Conservation (phyloP, 2,113 vertebrate species). For the Serinus canaria region DNA sequence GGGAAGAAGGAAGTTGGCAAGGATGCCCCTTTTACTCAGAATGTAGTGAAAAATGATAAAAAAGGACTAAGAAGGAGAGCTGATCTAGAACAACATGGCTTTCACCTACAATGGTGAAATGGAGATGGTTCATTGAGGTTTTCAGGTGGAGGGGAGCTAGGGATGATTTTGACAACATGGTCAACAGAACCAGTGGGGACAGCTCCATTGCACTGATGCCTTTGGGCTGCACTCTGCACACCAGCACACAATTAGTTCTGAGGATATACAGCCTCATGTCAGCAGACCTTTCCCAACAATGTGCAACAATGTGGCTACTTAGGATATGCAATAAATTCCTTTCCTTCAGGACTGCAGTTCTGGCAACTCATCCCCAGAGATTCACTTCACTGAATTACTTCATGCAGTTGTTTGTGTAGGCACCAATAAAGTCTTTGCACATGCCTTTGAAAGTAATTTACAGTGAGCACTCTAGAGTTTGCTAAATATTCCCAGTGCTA, state of each 20-base stretch:
- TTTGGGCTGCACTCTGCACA: background rate
- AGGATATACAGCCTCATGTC: background rate
- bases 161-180: background rate
- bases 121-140: background rate
- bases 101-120: background rate
- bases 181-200: background rate
- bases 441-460: constrained; percentile 36
- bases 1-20: background rate
- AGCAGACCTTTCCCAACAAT: background rate
- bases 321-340: background rate
- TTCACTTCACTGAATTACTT: background rate
- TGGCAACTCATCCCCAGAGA: background rate
- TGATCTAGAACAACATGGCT: background rate
- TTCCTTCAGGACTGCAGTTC: background rate
- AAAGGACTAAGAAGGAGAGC: background rate
- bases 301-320: background rate
- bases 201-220: background rate
- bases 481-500: constrained; percentile 4
- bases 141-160: background rate
- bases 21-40: background rate
- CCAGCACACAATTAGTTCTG: background rate
- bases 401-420: constrained; percentile 10
- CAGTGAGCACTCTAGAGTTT: background rate
- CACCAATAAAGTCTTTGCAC: background rate
- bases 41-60: background rate